Base-by-base conservation (phyloP, 2,888 invertebrate species). In the Cerastis rubricosa region DNA sequence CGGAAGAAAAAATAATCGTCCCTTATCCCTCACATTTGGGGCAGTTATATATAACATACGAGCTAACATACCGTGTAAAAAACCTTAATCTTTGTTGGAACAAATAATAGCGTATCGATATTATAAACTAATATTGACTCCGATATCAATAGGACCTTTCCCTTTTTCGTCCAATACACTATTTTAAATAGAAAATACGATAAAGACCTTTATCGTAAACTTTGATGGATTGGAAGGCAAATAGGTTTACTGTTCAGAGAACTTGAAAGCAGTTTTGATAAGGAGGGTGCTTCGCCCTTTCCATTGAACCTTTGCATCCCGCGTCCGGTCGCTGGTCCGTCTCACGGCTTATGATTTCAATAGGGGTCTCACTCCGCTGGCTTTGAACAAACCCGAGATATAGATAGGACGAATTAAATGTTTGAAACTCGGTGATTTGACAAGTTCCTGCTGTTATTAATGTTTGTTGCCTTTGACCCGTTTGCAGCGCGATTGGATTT, bases 241-340 rank as follows among this genome's bases (percentile, higher is more conserved):
- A 91, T 92, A 92, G 85, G 88, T 88, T 89, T 89, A 83, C 87
- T 90, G 90, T 83, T 88, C 89, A 89, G 74, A 84, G 89, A 90
- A 90, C 89, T 90, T 87, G 91, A 91, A 91, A 91, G 90, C 89
- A 89, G 88, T 91, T 87, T 90, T 91, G 91, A 92, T 91, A 91
- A 91, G 90, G 85, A 87, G 87, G 88, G 83, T 87, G 87, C 85
- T 85, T 89, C 86, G 86, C 85, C 85, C 87, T 86, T 87, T 84
- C 85, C 76, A 88, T 90, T 87, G 87, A 90, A 90, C 90, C 88
- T 89, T 88, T 85, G 82, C 86, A 84, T 85, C 79, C 87, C 84
- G 82, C 86, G 85, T 85, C 79, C 87, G 86, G 85, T 73, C 81
- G 84, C 67, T 79, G 85, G 85, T 78, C 83, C 83, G 81, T 80